Conservation (phyloP, 1,140 invertebrate species). For the Cyclina sinensis region DNA sequence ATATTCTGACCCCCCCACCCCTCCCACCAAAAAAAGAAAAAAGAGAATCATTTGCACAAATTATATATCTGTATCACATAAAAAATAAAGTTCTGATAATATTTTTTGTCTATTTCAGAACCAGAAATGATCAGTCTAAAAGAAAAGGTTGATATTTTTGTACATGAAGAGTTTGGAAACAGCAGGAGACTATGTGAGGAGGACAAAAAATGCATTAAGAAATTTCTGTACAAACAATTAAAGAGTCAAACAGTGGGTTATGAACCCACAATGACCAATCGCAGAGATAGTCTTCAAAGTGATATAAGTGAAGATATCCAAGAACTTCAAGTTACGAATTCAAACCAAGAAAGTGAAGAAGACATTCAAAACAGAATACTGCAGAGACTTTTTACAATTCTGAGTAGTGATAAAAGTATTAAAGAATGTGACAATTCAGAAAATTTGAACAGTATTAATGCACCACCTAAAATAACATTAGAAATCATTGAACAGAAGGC, state of each 20-base stretch:
- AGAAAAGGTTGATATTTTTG: constrained; percentile 48
- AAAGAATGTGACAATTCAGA: neutral
- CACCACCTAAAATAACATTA: constrained; percentile 2
- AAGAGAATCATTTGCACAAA: too few species aligned
- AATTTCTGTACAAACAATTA: constrained; percentile 56
- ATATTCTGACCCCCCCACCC: too few species aligned
- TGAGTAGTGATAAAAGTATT: neutral
- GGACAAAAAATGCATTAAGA: constrained; percentile 60
- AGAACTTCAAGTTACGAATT: neutral
- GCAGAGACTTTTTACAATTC: neutral
- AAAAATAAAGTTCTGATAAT: neutral
- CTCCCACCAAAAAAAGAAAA: too few species aligned
- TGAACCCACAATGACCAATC: neutral
- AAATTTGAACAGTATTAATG: neutral
- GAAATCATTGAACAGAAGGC: constrained; percentile 46
- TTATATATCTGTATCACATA: too few species aligned
- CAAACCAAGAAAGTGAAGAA: constrained; percentile 10
- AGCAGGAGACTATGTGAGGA: constrained; percentile 59
- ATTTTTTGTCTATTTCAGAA: constrained; percentile 31
- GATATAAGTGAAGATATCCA: constrained; percentile 11
- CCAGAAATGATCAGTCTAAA: constrained; percentile 34
- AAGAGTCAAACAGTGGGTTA: neutral
- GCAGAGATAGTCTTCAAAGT: constrained; percentile 44
- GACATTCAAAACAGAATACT: constrained; percentile 22
- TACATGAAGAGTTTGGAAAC: constrained; percentile 61